Percentiles rank a stretch among this genome's conserved stretches.
Evolutionary conservation across 2,113 vertebrate genomes (phyloP).

Genomic region (Solea solea): DNA sequence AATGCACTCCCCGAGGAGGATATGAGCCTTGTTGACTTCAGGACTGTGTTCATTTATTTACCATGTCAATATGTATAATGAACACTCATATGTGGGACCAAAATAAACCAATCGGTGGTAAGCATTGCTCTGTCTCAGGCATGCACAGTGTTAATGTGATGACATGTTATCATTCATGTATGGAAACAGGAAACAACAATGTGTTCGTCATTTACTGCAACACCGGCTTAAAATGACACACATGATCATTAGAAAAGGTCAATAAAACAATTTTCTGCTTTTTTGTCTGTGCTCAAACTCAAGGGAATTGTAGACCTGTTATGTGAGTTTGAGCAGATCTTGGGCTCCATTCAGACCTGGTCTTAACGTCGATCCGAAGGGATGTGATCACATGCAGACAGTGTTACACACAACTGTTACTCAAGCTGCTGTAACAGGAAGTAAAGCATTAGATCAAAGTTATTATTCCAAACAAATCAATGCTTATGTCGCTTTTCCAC

Average conservation of each 20-base stretch:
- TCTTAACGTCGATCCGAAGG: no score
- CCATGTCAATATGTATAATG: slow-evolving; percentile 15
- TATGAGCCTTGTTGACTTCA: slow-evolving; percentile 41
- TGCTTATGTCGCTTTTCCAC: no score
- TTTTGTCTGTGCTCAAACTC: not conserved
- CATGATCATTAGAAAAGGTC: no score
- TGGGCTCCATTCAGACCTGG: no score
- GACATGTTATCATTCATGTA: slow-evolving; percentile 1
- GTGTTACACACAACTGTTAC: no score
- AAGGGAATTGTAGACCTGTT: not conserved
- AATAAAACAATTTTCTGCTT: no score
- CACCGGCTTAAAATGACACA: not conserved
- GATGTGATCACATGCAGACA: no score
- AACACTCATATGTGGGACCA: not conserved
- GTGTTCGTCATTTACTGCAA: not conserved
- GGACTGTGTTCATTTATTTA: slow-evolving; percentile 32
- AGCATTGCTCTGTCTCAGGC: not conserved
- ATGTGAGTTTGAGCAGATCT: not conserved
- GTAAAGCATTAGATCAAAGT: no score
- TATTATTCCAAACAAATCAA: no score
- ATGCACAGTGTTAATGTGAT: not conserved
- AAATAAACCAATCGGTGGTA: not conserved
- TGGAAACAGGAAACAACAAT: not conserved
- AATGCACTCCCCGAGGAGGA: slow-evolving; percentile 40
- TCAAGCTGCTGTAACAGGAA: no score